Conservation (phyloP, 2,797 vertebrate genomes). For the Ptychadena robeensis region DNA sequence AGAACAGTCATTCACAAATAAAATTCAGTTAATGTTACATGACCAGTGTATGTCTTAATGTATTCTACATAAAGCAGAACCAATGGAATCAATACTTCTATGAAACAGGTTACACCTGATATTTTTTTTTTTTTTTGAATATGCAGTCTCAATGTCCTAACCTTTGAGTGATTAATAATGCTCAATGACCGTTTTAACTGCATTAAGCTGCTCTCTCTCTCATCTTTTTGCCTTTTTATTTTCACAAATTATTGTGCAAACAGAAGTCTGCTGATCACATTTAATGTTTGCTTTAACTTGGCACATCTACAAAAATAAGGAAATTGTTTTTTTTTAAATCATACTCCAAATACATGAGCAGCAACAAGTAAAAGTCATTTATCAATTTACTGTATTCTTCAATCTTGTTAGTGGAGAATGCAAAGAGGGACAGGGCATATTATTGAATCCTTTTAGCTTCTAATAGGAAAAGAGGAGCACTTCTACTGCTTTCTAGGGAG, state of each 20-base stretch:
- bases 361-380: slow-evolving; percentile 80
- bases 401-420: slow-evolving; percentile 74
- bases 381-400: slow-evolving; percentile 82
- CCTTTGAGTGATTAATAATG: too few species aligned
- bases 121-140: too few species aligned
- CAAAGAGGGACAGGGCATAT: slow-evolving; percentile 74
- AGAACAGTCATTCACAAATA: too few species aligned
- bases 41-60: too few species aligned
- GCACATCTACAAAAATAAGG: neutral
- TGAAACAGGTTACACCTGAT: too few species aligned
- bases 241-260: neutral
- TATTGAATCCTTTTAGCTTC: slow-evolving; percentile 75
- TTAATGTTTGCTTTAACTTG: neutral
- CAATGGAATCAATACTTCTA: too few species aligned
- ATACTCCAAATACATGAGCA: slow-evolving; percentile 77
- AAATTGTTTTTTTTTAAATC: slow-evolving; percentile 40
- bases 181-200: too few species aligned
- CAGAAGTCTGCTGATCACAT: neutral
- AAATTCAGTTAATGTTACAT: too few species aligned
- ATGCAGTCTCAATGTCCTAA: too few species aligned
- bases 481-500: slow-evolving; percentile 70
- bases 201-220: too few species aligned
- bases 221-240: too few species aligned
- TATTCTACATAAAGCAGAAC: too few species aligned
- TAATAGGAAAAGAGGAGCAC: slow-evolving; percentile 70